Evolutionary conservation across 2,888 invertebrate genomes (phyloP).

Genomic region (Scrobipalpa atriplicella): DNA sequence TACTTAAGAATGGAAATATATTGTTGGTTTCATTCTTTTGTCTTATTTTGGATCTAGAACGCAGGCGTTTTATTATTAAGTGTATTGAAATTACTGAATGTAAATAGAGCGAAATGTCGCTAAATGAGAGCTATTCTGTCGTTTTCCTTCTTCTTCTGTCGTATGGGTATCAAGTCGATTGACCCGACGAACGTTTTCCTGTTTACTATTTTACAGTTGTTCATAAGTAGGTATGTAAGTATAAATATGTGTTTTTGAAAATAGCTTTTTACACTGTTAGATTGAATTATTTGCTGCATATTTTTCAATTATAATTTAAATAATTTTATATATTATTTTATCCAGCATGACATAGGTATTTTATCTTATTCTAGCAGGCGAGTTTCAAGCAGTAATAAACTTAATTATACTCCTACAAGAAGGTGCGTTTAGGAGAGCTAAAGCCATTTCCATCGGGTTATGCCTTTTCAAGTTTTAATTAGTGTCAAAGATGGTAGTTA

Average conservation of each 20-base stretch:
- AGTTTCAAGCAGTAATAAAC: slow-evolving; percentile 64
- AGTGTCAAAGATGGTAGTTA: slow-evolving; percentile 54
- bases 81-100: not conserved
- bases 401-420: slow-evolving; percentile 51
- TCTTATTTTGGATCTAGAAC: not conserved
- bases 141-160: too few species aligned
- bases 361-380: slow-evolving; percentile 18
- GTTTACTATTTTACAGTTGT: too few species aligned
- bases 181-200: too few species aligned
- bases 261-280: too few species aligned
- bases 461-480: slow-evolving; percentile 65
- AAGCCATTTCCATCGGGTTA: slow-evolving; percentile 55
- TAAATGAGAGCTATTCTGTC: too few species aligned
- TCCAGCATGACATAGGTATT: slow-evolving; percentile 5
- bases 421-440: slow-evolving; percentile 58
- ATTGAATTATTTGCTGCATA: too few species aligned
- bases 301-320: too few species aligned
- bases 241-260: too few species aligned
- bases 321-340: too few species aligned
- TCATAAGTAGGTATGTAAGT: too few species aligned
- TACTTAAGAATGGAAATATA: not conserved
- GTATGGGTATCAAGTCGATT: too few species aligned
- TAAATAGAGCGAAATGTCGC: too few species aligned
- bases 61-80: not conserved
- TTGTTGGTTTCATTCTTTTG: not conserved